Conservation (phyloP, 2,888 invertebrate species). For the Epiblema foenella region DNA sequence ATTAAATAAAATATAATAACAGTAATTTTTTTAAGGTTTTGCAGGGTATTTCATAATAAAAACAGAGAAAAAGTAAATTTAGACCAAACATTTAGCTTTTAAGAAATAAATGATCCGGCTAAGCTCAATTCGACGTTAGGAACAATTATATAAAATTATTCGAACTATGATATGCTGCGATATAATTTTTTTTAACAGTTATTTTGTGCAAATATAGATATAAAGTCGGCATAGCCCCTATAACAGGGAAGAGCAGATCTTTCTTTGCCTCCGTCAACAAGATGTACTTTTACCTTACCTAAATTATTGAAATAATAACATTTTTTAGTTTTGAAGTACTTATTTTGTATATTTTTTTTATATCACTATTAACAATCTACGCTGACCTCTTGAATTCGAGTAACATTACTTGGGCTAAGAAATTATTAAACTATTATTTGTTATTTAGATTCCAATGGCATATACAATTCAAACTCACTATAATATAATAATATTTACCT, state of each 20-base stretch:
- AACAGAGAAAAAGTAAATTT: too few relatives aligned
- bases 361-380: conserved; percentile 84
- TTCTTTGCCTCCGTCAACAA: conserved; percentile 63
- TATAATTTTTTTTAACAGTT: too few relatives aligned
- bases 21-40: too few relatives aligned
- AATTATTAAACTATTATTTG: neutral
- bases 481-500: too few relatives aligned
- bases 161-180: too few relatives aligned
- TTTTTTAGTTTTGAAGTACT: conserved; percentile 70
- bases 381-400: conserved; percentile 75
- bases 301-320: conserved; percentile 80
- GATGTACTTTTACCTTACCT: conserved; percentile 79
- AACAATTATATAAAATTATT: too few relatives aligned
- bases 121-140: too few relatives aligned
- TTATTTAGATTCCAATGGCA: conserved; percentile 10
- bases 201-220: neutral
- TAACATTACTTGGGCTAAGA: conserved; percentile 38
- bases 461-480: too few relatives aligned
- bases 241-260: conserved; percentile 37
- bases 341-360: conserved; percentile 69
- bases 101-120: too few relatives aligned
- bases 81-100: too few relatives aligned
- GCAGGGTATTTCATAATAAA: too few relatives aligned
- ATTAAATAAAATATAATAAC: too few relatives aligned
- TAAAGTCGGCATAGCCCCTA: conserved; percentile 24